phyloP scores from a whole-genome alignment of 2,797 vertebrate genomes.

The Pempheris klunzingeri region DNA sequence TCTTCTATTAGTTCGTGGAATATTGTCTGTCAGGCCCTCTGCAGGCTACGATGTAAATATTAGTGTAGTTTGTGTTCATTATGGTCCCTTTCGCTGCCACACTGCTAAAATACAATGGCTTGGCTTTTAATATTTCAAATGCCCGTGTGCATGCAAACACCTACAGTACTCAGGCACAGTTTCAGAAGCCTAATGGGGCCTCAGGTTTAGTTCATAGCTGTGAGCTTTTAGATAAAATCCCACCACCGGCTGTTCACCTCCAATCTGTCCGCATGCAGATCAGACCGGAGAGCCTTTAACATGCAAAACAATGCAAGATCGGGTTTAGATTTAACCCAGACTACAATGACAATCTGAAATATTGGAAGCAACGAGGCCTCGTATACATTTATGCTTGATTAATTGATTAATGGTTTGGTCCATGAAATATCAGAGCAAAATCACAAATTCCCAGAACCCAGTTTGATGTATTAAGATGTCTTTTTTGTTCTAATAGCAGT shows the following conservation, averaged over 20 bases:
- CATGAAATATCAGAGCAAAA: background rate
- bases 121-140: background rate
- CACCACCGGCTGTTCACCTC: slow-evolving; percentile 46
- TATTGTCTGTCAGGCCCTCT: background rate
- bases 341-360: background rate
- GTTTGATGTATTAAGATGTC: too few species aligned
- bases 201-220: slow-evolving; percentile 2
- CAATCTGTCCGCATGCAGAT: slow-evolving; percentile 37
- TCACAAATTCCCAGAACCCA: background rate
- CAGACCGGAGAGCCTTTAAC: slow-evolving; percentile 15
- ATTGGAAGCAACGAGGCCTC: background rate
- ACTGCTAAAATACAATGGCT: background rate
- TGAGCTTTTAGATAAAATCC: slow-evolving; percentile 51
- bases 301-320: background rate
- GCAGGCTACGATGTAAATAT: background rate
- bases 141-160: background rate
- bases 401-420: background rate
- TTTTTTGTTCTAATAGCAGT: background rate
- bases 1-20: background rate
- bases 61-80: background rate
- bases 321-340: background rate
- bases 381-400: background rate
- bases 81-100: background rate
- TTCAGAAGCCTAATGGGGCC: slow-evolving; percentile 7
- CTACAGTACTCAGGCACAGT: background rate